Base-by-base conservation (phyloP, 2,113 vertebrate genomes). In the Mesitornis unicolor region DNA sequence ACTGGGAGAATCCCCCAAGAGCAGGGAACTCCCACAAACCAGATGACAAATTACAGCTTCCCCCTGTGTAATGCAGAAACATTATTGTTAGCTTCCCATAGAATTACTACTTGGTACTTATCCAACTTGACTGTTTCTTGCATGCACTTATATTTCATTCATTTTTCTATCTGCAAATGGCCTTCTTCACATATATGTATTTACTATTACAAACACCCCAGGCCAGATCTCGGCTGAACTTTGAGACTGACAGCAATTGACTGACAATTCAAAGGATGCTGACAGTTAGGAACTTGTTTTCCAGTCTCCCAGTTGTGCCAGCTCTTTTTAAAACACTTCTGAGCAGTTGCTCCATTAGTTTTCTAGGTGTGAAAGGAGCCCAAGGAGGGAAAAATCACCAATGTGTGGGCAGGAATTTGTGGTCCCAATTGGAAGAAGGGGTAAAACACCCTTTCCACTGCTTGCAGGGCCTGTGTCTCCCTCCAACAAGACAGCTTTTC, bases 41-140 rank as follows among this genome's bases (percentile, higher is more conserved):
- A 90, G 79, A 88, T 53, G 73, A 94, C 38, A 95, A 92, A 93
- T 77, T 74, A 83, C 87, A 95, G 68, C 18, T 75, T 94, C n/a
- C 64, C 51, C 64, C 47, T 56, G 56, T 50, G 73, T 84, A 81
- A 95, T 43, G 40, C 0, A 89, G 73, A 89, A 95, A 74, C 38
- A 47, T 81, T 51, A 81, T 20, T 90, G 68, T 78, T 74, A 78
- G 38, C 79, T 89, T 90, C 60, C 57, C 47, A 51, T 15, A 56
- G 89, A 95, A 92, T 84, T 87, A 82, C 73, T 24, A 9, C 47
- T 92, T 81, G 91, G 73, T 89, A 40, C 69, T 71, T 81, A 43
- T 60, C 93, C 91, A 95, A 7, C 18, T 81, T 77, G 9, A 61
- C 42, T 42, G 12, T 61, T 83, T 73, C 47, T 48, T 88, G 75